Conservation (phyloP, 2,797 vertebrate species). For the Bradypodion ventrale region DNA sequence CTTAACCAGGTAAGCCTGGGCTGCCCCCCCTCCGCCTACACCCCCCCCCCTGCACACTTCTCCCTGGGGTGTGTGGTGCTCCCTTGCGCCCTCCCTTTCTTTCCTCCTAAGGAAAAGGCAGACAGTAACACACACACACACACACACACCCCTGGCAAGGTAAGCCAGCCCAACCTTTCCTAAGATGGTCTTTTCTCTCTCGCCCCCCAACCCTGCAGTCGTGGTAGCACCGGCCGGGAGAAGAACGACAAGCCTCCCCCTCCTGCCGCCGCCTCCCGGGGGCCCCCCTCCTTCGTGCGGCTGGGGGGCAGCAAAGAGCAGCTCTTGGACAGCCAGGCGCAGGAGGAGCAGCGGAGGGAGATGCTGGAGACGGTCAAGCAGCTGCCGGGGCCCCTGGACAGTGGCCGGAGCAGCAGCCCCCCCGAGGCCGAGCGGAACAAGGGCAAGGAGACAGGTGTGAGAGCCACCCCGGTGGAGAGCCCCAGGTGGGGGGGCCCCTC, state of each 20-base stretch:
- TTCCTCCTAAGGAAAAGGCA: too few species aligned
- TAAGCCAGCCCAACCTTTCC: too few species aligned
- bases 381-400: conserved; percentile 78
- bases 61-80: background rate
- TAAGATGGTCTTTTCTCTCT: background rate
- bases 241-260: conserved; percentile 86
- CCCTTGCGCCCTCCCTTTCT: background rate
- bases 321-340: conserved; percentile 80
- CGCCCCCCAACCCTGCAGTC: conserved; percentile 69
- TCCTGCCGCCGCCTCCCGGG: conserved; percentile 74
- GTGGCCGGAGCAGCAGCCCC: conserved; percentile 78
- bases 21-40: too few species aligned
- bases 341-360: conserved; percentile 85
- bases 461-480: too few species aligned
- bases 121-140: too few species aligned
- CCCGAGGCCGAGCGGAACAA: conserved; percentile 75
- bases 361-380: conserved; percentile 81
- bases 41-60: fast-evolving
- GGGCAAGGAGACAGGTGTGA: conserved; percentile 83
- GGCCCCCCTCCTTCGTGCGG: conserved; percentile 80
- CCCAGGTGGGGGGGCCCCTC: too few species aligned
- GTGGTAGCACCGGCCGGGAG: conserved; percentile 84
- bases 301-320: conserved; percentile 87
- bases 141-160: too few species aligned
- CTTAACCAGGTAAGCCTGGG: conserved; percentile 82